Percentiles rank a stretch among this genome's conserved stretches.
phyloP scores from a whole-genome alignment of 2,797 vertebrate genomes.

The Eulemur coronatus region DNA sequence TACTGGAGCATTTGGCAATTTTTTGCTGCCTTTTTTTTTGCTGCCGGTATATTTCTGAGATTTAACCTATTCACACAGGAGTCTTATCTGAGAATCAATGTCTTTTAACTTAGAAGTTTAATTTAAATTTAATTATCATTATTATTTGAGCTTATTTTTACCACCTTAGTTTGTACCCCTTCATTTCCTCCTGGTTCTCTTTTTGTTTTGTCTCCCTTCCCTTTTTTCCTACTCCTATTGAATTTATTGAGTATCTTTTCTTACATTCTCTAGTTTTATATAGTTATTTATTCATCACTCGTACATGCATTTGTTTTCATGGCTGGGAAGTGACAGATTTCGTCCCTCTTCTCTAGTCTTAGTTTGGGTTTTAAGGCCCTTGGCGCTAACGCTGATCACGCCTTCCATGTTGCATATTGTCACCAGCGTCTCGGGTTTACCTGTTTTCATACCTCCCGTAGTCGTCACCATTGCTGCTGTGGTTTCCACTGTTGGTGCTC shows the following conservation, averaged over 20 bases:
- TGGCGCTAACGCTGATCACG: not conserved
- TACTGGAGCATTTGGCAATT: not conserved
- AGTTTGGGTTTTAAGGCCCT: not conserved
- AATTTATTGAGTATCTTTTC: not conserved
- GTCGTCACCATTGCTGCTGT: not conserved
- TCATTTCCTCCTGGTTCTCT: not conserved
- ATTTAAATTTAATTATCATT: not conserved
- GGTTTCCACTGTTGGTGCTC: not conserved
- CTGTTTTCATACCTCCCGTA: not conserved
- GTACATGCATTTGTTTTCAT: not conserved
- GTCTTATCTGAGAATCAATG: not conserved
- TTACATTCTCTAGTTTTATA: not conserved
- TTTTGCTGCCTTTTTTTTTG: not conserved
- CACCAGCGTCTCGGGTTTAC: not conserved
- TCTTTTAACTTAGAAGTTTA: not conserved
- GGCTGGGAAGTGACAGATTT: not conserved
- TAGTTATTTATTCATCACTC: not conserved
- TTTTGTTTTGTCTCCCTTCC: not conserved
- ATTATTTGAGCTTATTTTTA: not conserved
- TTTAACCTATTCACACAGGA: not conserved
- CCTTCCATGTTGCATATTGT: too few relatives aligned
- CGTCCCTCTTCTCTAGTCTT: not conserved
- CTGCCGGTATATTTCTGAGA: not conserved
- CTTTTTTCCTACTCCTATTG: not conserved
- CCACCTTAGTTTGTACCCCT: not conserved